Base-by-base conservation (phyloP, 1,140 invertebrate species). In the Euura saliciscinereae region DNA sequence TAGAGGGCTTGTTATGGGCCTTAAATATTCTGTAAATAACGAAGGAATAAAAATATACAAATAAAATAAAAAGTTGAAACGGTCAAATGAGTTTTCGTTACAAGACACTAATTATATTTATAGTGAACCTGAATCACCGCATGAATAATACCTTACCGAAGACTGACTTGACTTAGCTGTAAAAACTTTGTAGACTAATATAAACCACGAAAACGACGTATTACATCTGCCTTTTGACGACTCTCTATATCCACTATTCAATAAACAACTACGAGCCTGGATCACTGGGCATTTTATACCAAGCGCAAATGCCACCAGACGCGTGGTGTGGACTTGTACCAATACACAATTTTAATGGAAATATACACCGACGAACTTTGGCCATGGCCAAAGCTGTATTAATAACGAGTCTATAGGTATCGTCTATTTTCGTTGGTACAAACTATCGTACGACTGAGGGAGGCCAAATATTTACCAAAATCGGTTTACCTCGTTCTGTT, bases 31-130 rank as follows among this genome's bases (percentile, higher is more conserved):
- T 74, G 74, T 82, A 76, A 82, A 83, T 77, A 82, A 70, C 71
- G 76, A 76, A 59, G 13, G 11, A n/a, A 51, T 2, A 11, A n/a
- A 59, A n/a, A 59, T 8, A 3, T 8, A 59, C 8, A 59, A 1
- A 6, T 8, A 59, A 59, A n/a, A n/a, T 11, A 59, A n/a, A 59
- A 59, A n/a, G 51, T 59, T 59, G 3, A 59, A 28, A 28, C 71
- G 74, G 66, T 76, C 72, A 72, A 46, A 71, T 69, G 69, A 68
- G 71, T 70, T n/a, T 59, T 45, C 75, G 71, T 69, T 78, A 71
- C 75, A 71, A 77, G 79, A 82, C 80, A 74, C 80, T 83, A 82
- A 82, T 83, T 82, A 76, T 82, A 74, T 82, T 83, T 82, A 83
- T 80, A 80, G 80, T 76, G 75, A 74, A 28, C 66, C 51, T 8